Conservation (phyloP, 1,140 invertebrate species). For the Harpegnathos saltator region DNA sequence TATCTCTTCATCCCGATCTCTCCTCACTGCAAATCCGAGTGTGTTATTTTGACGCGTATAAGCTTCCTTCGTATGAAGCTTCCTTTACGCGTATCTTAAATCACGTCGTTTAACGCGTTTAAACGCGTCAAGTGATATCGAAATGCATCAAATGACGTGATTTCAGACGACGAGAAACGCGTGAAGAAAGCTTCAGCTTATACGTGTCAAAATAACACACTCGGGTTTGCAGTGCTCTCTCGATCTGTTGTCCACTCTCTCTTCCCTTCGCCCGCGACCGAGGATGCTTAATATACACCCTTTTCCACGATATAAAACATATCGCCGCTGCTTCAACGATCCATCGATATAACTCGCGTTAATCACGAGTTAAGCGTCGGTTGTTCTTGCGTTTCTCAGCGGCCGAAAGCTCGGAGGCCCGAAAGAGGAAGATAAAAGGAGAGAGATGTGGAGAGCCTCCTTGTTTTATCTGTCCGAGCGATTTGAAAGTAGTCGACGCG, state of each 20-base stretch:
- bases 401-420: background rate
- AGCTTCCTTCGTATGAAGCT: no score
- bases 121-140: no score
- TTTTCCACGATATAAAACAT: constrained; percentile 1
- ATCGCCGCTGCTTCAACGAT: background rate
- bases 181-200: no score
- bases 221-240: no score
- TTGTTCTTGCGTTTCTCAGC: background rate
- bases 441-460: background rate
- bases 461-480: background rate
- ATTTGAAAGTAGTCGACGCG: no score
- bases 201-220: no score
- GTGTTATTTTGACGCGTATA: no score
- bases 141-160: no score
- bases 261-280: background rate
- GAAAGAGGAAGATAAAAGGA: background rate
- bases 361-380: background rate
- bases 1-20: constrained; percentile 16
- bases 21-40: no score
- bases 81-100: no score
- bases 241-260: constrained; percentile 7
- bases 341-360: background rate
- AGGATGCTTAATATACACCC: background rate
- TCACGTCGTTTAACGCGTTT: no score
- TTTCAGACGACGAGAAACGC: no score